Base-by-base conservation (phyloP, 1,140 invertebrate species). In the Eumaeus atala region DNA sequence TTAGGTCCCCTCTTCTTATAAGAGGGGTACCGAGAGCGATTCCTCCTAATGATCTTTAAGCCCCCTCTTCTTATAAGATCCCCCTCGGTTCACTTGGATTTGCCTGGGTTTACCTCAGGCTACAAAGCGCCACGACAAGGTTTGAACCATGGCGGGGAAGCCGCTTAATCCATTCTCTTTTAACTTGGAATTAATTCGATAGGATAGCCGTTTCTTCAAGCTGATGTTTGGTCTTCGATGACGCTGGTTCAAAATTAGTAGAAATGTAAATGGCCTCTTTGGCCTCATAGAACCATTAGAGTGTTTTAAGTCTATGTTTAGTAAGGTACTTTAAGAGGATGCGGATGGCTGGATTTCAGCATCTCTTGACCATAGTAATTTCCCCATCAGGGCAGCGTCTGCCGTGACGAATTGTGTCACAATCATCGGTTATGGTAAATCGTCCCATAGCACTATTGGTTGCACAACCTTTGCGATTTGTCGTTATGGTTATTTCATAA, bases 401-500 rank as follows among this genome's bases (percentile, higher is more conserved):
- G 21, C 40, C 40, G 40, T 44, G 40, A 44, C 40, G 7, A 16
- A 8, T 14, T 44, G 14, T 44, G 16, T 44, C 16, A 44, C 40
- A 44, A 44, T 44, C 35, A n/a, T 37, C 40, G 21, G 21, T 28
- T 17, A 44, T 14, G 14, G 40, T 16, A 9, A 44, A 44, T 44
- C 38, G 38, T 40, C 40, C 40, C 40, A 42, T 2, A 1, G 40
- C 40, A 16, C 21, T 6, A 28, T 28, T 6, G 21, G 14, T 44
- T 14, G 40, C 38, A 40, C 21, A 40, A 14, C 40, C 17, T 16
- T 9, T 10, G 35, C 9, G 40, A 10, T 17, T 17, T 9, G 14
- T 9, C 35, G 40, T 44, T 44, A 44, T 44, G 40, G 16, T 44
- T 9, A 16, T 16, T 44, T 44, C 40, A 17, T 44, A 44, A 16